Evolutionary conservation across 1,140 invertebrate species (phyloP).

Genomic region (Meloidogyne exigua): DNA sequence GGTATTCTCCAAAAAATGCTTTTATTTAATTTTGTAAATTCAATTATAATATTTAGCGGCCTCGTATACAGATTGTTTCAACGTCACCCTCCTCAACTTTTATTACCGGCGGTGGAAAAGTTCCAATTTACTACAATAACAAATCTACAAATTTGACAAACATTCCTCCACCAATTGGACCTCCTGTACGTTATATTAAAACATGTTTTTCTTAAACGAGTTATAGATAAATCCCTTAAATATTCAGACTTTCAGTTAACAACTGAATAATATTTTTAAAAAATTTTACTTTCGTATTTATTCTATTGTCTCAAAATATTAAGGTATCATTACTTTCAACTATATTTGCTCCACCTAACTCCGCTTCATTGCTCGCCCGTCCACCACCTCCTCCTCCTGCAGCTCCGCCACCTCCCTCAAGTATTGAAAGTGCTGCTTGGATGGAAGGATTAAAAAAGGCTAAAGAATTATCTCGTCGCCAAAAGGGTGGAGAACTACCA

Average conservation of each 20-base stretch:
- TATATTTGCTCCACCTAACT: slow-evolving; percentile 14
- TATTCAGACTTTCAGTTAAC: too few relatives aligned
- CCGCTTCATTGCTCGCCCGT: not conserved
- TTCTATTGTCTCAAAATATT: too few relatives aligned
- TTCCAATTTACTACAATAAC: not conserved
- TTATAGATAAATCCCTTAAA: too few relatives aligned
- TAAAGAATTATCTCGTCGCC: not conserved
- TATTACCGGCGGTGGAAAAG: not conserved
- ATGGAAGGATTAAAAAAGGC: slow-evolving; percentile 17
- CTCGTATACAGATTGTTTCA: not conserved
- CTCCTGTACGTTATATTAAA: slow-evolving; percentile 9
- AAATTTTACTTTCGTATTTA: too few relatives aligned
- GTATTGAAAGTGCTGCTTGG: slow-evolving; percentile 22
- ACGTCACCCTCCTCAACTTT: not conserved
- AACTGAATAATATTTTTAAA: too few relatives aligned
- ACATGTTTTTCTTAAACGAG: too few relatives aligned
- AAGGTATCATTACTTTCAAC: slow-evolving; percentile 25
- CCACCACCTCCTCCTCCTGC: not conserved
- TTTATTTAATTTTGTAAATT: not conserved
- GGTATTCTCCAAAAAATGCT: not conserved
- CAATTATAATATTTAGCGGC: not conserved
- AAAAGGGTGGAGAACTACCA: slow-evolving; percentile 5
- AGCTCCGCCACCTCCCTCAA: slow-evolving; percentile 6
- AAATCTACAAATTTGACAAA: not conserved
- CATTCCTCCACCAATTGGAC: slow-evolving; percentile 22